Evolutionary conservation across 1,140 invertebrate species (phyloP).

Genomic region (Anastatus disparis): DNA sequence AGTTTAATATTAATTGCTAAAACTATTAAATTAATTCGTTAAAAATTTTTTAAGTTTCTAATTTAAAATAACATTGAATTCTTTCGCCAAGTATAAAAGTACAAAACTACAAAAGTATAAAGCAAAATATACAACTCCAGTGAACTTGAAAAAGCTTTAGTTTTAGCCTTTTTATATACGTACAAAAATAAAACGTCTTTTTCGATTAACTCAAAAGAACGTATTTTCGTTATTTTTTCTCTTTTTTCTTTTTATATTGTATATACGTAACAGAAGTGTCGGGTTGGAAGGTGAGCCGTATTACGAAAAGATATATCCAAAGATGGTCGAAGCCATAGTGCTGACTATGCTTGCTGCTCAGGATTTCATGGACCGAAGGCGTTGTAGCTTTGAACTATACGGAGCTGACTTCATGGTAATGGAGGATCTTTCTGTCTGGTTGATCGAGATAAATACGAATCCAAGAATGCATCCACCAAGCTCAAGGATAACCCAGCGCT

Average conservation of each 20-base stretch:
- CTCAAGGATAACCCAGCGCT: constrained; percentile 82
- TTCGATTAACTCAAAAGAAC: too few species aligned
- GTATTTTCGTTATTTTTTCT: background rate
- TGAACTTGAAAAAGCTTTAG: too few species aligned
- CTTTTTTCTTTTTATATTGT: too few species aligned
- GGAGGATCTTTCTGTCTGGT: constrained; percentile 86
- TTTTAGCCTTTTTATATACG: too few species aligned
- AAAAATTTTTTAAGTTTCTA: too few species aligned
- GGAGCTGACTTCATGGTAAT: constrained; percentile 92
- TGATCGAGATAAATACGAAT: constrained; percentile 94
- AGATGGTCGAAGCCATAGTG: constrained; percentile 86
- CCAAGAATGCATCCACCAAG: constrained; percentile 83
- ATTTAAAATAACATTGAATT: too few species aligned
- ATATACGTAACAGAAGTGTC: constrained; percentile 40
- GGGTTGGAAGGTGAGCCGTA: constrained; percentile 66
- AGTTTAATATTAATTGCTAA: too few species aligned
- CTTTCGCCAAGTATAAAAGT: too few species aligned
- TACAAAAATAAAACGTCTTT: too few species aligned
- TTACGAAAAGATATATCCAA: constrained; percentile 81
- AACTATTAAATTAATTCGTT: too few species aligned
- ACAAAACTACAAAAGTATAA: too few species aligned
- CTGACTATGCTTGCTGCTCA: constrained; percentile 83
- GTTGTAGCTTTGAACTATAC: constrained; percentile 89
- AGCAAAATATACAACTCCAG: too few species aligned
- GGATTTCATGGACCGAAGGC: constrained; percentile 77